phyloP scores from a whole-genome alignment of 2,888 invertebrate genomes.

The Julus scandinavius region DNA sequence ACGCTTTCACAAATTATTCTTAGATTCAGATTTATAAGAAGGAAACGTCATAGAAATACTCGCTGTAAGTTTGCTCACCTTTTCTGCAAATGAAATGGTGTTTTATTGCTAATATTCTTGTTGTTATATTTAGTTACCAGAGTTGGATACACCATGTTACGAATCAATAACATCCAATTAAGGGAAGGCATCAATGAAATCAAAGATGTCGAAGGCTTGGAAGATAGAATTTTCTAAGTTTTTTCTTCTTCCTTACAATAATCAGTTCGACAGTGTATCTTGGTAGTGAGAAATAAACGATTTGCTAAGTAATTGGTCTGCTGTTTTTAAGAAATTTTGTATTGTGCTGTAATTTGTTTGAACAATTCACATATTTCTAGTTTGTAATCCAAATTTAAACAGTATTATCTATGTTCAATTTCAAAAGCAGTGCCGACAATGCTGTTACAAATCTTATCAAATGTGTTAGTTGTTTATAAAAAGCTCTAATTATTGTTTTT shows the following conservation, averaged over 20 bases:
- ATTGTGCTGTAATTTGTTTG: too few species aligned
- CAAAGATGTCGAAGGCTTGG: constrained; percentile 66
- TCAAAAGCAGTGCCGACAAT: not conserved
- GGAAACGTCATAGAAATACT: constrained; percentile 59
- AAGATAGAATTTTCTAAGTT: constrained; percentile 61
- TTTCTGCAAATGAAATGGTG: not conserved
- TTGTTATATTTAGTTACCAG: constrained; percentile 63
- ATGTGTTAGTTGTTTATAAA: not conserved
- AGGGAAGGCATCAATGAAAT: constrained; percentile 70
- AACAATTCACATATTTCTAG: too few species aligned
- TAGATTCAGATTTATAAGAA: constrained; percentile 69
- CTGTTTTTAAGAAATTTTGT: too few species aligned
- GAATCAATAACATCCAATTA: constrained; percentile 65
- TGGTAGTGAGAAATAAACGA: not conserved
- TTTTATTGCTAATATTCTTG: constrained; percentile 52
- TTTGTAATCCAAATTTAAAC: too few species aligned
- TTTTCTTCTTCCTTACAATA: not conserved
- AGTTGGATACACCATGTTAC: constrained; percentile 63
- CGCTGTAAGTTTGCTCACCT: constrained; percentile 57
- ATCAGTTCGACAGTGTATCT: not conserved
- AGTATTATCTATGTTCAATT: not conserved
- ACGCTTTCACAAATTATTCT: constrained; percentile 83
- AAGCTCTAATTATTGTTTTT: too few species aligned
- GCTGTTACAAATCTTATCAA: not conserved
- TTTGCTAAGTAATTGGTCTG: not conserved